phyloP scores from a whole-genome alignment of 1,140 invertebrate species.

The Scaptomyza hsui region DNA sequence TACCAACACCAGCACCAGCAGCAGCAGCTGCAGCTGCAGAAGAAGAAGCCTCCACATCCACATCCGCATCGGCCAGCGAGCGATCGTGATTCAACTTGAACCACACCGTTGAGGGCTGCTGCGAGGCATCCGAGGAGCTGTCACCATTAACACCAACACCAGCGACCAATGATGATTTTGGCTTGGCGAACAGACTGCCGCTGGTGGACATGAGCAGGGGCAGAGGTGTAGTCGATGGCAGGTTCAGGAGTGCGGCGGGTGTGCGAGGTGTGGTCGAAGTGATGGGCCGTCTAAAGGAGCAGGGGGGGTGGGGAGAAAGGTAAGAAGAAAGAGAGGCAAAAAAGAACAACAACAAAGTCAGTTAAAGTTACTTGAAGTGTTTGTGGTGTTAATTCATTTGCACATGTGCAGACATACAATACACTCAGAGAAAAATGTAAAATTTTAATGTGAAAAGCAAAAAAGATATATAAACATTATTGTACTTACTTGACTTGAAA shows the following conservation, averaged over 20 bases:
- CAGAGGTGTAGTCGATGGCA: constrained; percentile 69
- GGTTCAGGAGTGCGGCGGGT: constrained; percentile 47
- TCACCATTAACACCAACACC: no score
- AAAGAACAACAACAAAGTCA: constrained; percentile 5
- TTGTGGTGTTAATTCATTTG: not conserved
- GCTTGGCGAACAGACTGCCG: constrained; percentile 56
- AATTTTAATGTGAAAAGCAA: no score
- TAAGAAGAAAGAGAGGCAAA: not conserved
- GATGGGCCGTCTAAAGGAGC: constrained; percentile 71
- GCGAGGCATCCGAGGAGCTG: constrained; percentile 35
- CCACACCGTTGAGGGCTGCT: constrained; percentile 73
- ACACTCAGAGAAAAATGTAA: constrained; percentile 7
- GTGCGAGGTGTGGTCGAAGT: constrained; percentile 78
- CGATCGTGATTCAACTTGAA: constrained; percentile 80
- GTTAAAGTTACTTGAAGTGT: not conserved
- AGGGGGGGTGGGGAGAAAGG: not conserved
- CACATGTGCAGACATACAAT: not conserved
- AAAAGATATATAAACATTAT: no score
- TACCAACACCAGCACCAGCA: constrained; percentile 33
- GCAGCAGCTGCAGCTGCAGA: constrained; percentile 28
- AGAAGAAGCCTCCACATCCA: constrained; percentile 14
- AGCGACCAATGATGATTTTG: constrained; percentile 53
- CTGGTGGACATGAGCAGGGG: constrained; percentile 76
- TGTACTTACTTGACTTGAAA: no score
- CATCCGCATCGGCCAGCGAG: constrained; percentile 56